A percentile compares a stretch with the other conserved stretches of the same genome.
Conservation (phyloP, 1,140 invertebrate genomes). For the Lanistes nyassanus region DNA sequence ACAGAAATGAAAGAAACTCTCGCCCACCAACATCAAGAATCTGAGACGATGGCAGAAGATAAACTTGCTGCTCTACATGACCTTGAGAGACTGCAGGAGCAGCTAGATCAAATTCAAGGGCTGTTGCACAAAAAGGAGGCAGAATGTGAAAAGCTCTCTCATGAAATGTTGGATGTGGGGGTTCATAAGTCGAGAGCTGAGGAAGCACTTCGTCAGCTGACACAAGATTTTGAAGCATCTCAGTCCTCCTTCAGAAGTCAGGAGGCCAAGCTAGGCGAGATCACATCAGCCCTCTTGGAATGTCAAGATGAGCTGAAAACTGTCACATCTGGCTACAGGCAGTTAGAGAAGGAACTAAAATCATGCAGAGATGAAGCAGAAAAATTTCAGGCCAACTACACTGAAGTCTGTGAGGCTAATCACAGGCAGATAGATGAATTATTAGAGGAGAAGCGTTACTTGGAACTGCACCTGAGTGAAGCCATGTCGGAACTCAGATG, state of each 20-base stretch:
- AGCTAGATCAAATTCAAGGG: constrained; percentile 1
- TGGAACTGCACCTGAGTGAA: constrained; percentile 9
- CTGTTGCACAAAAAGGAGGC: too few relatives aligned
- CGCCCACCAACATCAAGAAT: not conserved
- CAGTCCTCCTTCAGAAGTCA: too few relatives aligned
- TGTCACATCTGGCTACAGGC: not conserved
- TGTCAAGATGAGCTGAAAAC: constrained; percentile 2
- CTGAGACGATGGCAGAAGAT: not conserved
- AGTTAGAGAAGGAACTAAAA: constrained; percentile 6
- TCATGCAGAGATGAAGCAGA: constrained; percentile 8
- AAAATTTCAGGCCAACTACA: constrained; percentile 14
- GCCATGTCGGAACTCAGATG: constrained; percentile 6
- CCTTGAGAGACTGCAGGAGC: not conserved
- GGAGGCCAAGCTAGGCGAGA: too few relatives aligned
- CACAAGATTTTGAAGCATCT: too few relatives aligned
- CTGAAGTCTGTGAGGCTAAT: constrained; percentile 9
- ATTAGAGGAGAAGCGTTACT: constrained; percentile 15
- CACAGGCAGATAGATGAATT: not conserved
- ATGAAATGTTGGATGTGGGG: too few relatives aligned
- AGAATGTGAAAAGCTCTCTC: too few relatives aligned
- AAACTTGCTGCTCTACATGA: not conserved
- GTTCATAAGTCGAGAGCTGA: too few relatives aligned
- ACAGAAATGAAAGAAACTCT: not conserved
- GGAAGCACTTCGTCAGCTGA: too few relatives aligned
- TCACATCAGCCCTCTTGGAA: too few relatives aligned